Evolutionary conservation across 2,113 vertebrate genomes (phyloP).

Genomic region (Riparia riparia): DNA sequence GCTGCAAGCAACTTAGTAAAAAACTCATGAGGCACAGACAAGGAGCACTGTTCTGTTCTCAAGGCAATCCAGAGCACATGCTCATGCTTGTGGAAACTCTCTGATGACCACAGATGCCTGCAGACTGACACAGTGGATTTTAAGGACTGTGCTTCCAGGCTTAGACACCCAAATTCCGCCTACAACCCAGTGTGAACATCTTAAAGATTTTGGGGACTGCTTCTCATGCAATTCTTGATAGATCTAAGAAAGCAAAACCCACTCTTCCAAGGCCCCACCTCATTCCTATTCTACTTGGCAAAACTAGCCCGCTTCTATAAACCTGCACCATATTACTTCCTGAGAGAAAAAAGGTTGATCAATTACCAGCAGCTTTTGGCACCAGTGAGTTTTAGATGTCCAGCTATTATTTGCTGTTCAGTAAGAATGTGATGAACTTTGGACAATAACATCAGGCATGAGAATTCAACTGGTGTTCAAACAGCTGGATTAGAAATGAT

Average conservation of each 20-base stretch:
- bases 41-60: neutral
- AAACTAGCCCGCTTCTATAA: neutral
- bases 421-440: neutral
- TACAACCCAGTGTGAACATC: neutral
- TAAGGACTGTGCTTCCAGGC: neutral
- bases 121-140: neutral
- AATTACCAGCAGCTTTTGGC: neutral
- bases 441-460: neutral
- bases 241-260: neutral
- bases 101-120: neutral
- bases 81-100: neutral
- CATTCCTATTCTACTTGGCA: neutral
- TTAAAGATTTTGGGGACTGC: neutral
- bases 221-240: neutral
- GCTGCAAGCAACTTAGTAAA: neutral
- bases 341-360: neutral
- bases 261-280: neutral
- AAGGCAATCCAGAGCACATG: neutral
- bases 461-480: neutral
- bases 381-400: neutral
- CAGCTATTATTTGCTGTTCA: neutral
- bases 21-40: neutral
- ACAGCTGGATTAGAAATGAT: rapidly evolving
- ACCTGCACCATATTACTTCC: neutral
- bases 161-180: neutral